These are phyloP conservation scores for Etheostoma perlongum DNA, from an alignment of 2,797 vertebrate species.

Conservation along the genomic window DNA sequence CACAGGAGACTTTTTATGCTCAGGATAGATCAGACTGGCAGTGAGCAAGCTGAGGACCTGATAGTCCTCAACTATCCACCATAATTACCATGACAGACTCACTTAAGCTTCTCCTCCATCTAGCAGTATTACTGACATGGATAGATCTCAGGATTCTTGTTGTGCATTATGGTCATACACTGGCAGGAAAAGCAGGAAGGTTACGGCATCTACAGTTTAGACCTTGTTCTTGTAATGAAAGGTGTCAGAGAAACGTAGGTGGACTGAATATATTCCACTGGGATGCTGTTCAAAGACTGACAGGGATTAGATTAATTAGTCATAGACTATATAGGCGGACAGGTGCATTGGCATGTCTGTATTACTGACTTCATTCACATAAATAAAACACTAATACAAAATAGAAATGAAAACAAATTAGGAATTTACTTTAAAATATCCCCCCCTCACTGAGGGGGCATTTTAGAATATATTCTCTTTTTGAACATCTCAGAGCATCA, in stretches of 20 bases:
- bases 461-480: conserved; percentile 48
- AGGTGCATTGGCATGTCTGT: conserved; percentile 58
- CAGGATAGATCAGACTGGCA: conserved; percentile 70
- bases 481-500: conserved; percentile 33
- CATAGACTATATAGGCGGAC: conserved; percentile 60
- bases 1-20: conserved; percentile 79
- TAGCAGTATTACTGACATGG: conserved; percentile 70
- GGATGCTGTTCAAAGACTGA: conserved; percentile 67
- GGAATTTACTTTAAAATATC: conserved; percentile 56
- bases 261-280: conserved; percentile 57
- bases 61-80: conserved; percentile 77
- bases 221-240: conserved; percentile 69
- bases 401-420: conserved; percentile 62
- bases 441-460: conserved; percentile 20
- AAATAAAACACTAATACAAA: conserved; percentile 42
- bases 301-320: conserved; percentile 75
- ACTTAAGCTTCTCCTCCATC: conserved; percentile 81
- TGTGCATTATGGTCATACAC: conserved; percentile 61
- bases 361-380: conserved; percentile 44
- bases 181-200: conserved; percentile 40
- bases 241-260: conserved; percentile 60
- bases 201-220: conserved; percentile 50
- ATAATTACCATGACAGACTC: conserved; percentile 83
- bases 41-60: conserved; percentile 69
- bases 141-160: conserved; percentile 71